Conservation (phyloP, 2,888 invertebrate genomes). For the Zootermopsis nevadensis region DNA sequence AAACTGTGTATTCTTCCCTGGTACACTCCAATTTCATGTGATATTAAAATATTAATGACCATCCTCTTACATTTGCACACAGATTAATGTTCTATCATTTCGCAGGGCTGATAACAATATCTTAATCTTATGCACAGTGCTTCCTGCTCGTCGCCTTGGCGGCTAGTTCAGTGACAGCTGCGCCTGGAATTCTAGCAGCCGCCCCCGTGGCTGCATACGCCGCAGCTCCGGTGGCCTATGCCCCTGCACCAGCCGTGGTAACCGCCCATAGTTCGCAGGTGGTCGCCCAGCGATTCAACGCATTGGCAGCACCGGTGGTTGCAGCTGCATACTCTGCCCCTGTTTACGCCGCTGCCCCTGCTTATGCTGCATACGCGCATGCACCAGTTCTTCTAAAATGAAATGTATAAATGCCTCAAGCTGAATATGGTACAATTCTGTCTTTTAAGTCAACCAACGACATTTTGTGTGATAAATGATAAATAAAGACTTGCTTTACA, state of each 20-base stretch:
- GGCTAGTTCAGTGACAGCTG: conserved; percentile 44
- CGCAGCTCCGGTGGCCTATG: conserved; percentile 57
- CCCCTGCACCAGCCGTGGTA: conserved; percentile 54
- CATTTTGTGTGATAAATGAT: conserved; percentile 2
- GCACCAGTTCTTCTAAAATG: conserved; percentile 35
- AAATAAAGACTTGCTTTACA: not conserved
- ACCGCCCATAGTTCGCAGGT: conserved; percentile 76
- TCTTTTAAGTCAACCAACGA: not conserved
- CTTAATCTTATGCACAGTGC: not conserved
- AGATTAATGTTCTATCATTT: too few species aligned
- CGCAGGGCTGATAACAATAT: too few species aligned
- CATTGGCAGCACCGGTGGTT: conserved; percentile 66
- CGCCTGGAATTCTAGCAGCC: conserved; percentile 37
- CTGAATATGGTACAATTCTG: not conserved
- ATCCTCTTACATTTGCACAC: too few species aligned
- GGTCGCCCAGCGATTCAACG: conserved; percentile 72
- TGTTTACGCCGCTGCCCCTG: conserved; percentile 56
- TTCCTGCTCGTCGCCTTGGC: conserved; percentile 31
- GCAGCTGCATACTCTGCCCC: conserved; percentile 63
- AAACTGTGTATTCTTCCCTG: too few species aligned
- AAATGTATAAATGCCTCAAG: not conserved
- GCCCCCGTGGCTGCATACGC: conserved; percentile 44
- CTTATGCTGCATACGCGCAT: conserved; percentile 36
- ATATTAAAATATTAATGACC: too few species aligned
- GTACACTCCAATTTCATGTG: too few species aligned